Percentiles rank a stretch among this genome's conserved stretches.
phyloP scores from a whole-genome alignment of 2,113 vertebrate species.

The Seriola aureovittata region DNA sequence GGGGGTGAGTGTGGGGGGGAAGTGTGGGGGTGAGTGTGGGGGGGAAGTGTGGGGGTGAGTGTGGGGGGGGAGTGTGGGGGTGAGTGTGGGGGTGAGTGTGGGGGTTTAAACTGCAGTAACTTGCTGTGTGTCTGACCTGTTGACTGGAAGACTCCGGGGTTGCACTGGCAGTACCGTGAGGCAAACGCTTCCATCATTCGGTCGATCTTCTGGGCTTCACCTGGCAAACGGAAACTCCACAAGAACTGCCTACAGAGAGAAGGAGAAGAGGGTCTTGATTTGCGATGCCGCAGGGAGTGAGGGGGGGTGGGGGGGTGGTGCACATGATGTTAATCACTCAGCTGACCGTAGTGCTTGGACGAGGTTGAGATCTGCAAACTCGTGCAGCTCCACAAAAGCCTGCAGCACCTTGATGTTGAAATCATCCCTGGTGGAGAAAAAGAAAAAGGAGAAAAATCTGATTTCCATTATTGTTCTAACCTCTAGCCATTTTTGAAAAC shows the following conservation, averaged over 20 bases:
- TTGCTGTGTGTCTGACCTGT: conserved; percentile 87
- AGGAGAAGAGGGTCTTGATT: neutral
- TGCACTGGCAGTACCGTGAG: conserved; percentile 96
- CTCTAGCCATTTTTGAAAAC: neutral
- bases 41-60: too few species aligned
- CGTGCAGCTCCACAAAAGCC: conserved; percentile 98
- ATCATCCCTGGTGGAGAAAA: conserved; percentile 88
- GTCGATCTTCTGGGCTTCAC: conserved; percentile 98
- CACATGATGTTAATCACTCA: neutral
- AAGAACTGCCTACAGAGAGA: conserved; percentile 90
- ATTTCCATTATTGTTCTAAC: conserved; percentile 7
- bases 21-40: too few species aligned
- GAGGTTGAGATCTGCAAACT: conserved; percentile 98
- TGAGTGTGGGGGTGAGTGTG: too few species aligned
- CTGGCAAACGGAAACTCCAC: conserved; percentile 97
- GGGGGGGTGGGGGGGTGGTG: too few species aligned
- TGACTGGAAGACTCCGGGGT: conserved; percentile 97
- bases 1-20: too few species aligned
- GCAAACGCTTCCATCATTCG: conserved; percentile 99
- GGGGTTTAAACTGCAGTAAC: neutral
- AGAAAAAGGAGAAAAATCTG: neutral
- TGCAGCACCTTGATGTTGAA: conserved; percentile 99
- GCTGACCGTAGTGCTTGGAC: conserved; percentile 97
- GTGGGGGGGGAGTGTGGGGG: too few species aligned
- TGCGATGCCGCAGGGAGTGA: neutral